Percentiles rank a stretch among this genome's conserved stretches.
These are phyloP conservation scores for Lathronympha strigana DNA, from an alignment of 2,888 invertebrate species.

Conservation along the genomic window DNA sequence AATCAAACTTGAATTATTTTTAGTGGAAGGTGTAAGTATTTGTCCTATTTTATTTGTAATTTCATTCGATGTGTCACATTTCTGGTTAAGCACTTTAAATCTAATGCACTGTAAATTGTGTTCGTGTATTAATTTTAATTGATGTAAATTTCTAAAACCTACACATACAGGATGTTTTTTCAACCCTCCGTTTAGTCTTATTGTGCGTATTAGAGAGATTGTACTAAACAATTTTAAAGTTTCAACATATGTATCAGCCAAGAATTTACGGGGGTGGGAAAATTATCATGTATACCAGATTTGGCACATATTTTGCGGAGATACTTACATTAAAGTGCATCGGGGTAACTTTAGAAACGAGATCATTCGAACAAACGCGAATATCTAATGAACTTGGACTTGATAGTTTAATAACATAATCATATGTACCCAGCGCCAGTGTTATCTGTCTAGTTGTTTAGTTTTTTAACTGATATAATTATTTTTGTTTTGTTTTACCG, in stretches of 20 bases:
- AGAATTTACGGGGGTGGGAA: too few species aligned
- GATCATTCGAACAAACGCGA: neutral
- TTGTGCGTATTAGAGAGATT: too few species aligned
- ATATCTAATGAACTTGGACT: neutral
- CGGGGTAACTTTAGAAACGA: neutral
- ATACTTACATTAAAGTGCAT: neutral
- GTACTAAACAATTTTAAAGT: too few species aligned
- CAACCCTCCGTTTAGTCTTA: neutral
- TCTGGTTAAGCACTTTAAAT: slow-evolving; percentile 32
- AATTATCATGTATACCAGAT: neutral
- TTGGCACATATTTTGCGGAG: neutral
- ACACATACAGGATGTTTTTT: neutral
- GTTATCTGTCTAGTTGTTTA: neutral
- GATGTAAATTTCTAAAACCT: neutral
- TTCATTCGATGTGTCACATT: slow-evolving; percentile 30
- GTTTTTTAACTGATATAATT: too few species aligned
- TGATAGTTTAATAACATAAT: neutral
- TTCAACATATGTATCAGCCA: too few species aligned
- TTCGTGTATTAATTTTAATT: slow-evolving; percentile 28
- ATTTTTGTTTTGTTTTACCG: too few species aligned
- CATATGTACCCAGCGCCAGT: neutral
- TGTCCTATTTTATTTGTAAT: slow-evolving; percentile 23
- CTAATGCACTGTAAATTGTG: slow-evolving; percentile 31
- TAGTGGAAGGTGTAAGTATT: slow-evolving; percentile 13
- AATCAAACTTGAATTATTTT: slow-evolving; percentile 20